Evolutionary conservation across 2,888 invertebrate species (phyloP), one percentile per base, ranked within the genome.

Genomic region (Mythimna lalbum): DNA sequence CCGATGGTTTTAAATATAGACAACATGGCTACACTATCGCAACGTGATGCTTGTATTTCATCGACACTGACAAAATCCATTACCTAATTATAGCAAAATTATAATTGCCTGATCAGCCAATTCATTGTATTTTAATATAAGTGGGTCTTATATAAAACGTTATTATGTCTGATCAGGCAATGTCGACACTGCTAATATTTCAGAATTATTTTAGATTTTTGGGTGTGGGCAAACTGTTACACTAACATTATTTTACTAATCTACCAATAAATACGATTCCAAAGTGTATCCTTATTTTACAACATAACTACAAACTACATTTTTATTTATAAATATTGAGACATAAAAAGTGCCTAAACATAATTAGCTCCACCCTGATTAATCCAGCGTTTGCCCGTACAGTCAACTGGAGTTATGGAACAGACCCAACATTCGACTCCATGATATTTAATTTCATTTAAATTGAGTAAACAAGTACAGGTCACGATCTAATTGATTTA

Each of bases 1-100:
- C 80, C 73, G 82, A 82, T 85, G 69, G 77, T 86, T 87, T 78
- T 84, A 81, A 85, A 82, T 87, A 88, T 86, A 88, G 88, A 89
- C 87, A 88, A 88, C 82, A 83, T 72, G 67, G 59, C 49, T 63
- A 69, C 52, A 64, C 49, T 63, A 69, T 52, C 9, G 59, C 36
- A 53, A 43, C 3, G 19, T n/a, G 43, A n/a, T 52, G 23, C 10
- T 59, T 47, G 27, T n/a, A n/a, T 36, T 36, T 59, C 17, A 65
- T 63, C 2, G 17, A 64, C 69, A 73, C 63, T 70, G 80, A 57
- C 76, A 75, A 76, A 72, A 43, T 79, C 81, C 75, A 76, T 81
- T 76, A n/a, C n/a, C n/a, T n/a, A 79, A 74, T 80, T 36, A 14
- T 33, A 53, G 27, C 57, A 68, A 64, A 74, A 43, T 59, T 14